These are phyloP conservation scores for Eledona agricola DNA, from an alignment of 2,888 invertebrate genomes.

Conservation along the genomic window DNA sequence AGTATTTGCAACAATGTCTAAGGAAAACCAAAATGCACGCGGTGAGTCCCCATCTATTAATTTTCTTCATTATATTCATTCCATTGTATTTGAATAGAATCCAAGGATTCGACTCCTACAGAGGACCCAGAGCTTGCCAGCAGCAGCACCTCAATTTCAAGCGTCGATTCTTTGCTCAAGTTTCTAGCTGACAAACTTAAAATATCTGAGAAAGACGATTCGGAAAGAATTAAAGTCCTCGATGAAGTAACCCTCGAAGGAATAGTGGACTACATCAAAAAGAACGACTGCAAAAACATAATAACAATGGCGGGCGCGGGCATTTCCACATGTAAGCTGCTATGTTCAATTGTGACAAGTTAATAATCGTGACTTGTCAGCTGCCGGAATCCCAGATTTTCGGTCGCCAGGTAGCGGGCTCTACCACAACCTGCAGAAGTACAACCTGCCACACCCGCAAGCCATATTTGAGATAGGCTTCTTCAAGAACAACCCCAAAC, in stretches of 20 bases:
- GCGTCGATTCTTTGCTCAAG: conserved; percentile 71
- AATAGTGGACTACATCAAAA: conserved; percentile 80
- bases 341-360: conserved; percentile 1
- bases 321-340: conserved; percentile 90
- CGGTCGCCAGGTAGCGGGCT: conserved; percentile 91
- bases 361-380: conserved; percentile 63
- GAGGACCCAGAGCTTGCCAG: too few relatives aligned
- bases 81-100: too few relatives aligned
- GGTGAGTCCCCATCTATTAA: too few relatives aligned
- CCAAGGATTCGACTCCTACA: too few relatives aligned
- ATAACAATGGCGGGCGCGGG: conserved; percentile 96
- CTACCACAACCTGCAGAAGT: conserved; percentile 90
- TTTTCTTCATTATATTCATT: too few relatives aligned
- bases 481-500: conserved; percentile 88
- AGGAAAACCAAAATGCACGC: too few relatives aligned
- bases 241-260: conserved; percentile 79
- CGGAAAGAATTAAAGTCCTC: conserved; percentile 60
- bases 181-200: conserved; percentile 74
- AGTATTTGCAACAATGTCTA: too few relatives aligned
- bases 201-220: conserved; percentile 60
- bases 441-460: conserved; percentile 89
- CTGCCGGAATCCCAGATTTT: conserved; percentile 97
- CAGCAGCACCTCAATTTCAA: too few relatives aligned
- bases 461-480: conserved; percentile 92
- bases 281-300: conserved; percentile 81